A percentile compares a stretch with the other conserved stretches of the same genome.
Evolutionary conservation across 2,888 invertebrate genomes (phyloP).

Genomic region (Pterostichus niger): DNA sequence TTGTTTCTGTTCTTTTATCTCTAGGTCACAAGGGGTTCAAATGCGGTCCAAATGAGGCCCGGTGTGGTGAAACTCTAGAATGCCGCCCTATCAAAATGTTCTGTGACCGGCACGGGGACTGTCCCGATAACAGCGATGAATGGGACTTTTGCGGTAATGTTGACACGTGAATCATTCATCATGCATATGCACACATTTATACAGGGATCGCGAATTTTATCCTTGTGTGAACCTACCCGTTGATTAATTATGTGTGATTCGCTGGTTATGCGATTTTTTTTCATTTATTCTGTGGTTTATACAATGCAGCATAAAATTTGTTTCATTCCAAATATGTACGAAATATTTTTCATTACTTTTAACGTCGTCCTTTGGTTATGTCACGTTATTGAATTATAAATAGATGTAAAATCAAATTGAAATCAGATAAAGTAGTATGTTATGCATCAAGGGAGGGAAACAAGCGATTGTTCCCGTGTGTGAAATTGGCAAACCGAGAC

Average conservation of each 20-base stretch:
- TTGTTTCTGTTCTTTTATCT: neutral
- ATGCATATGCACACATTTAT: constrained; percentile 23
- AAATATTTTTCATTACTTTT: constrained; percentile 1
- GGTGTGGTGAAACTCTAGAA: constrained; percentile 81
- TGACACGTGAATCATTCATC: constrained; percentile 34
- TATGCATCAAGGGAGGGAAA: too few species aligned
- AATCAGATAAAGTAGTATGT: too few species aligned
- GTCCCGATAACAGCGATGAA: constrained; percentile 86
- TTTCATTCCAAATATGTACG: too few species aligned
- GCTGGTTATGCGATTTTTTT: too few species aligned
- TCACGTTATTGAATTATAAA: too few species aligned
- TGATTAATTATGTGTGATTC: neutral
- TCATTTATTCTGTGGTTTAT: neutral
- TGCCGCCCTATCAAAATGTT: constrained; percentile 83
- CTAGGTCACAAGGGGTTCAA: constrained; percentile 81
- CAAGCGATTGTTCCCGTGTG: too few species aligned
- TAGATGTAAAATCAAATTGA: too few species aligned
- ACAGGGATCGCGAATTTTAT: constrained; percentile 1
- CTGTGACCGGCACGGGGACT: constrained; percentile 85
- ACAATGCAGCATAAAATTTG: constrained; percentile 3
- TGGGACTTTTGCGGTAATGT: constrained; percentile 82
- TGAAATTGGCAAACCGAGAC: too few species aligned
- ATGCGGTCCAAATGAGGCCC: constrained; percentile 85
- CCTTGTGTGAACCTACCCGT: neutral
- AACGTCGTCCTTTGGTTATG: neutral